phyloP scores from a whole-genome alignment of 2,888 invertebrate species.

The Epinotia brunnichana region DNA sequence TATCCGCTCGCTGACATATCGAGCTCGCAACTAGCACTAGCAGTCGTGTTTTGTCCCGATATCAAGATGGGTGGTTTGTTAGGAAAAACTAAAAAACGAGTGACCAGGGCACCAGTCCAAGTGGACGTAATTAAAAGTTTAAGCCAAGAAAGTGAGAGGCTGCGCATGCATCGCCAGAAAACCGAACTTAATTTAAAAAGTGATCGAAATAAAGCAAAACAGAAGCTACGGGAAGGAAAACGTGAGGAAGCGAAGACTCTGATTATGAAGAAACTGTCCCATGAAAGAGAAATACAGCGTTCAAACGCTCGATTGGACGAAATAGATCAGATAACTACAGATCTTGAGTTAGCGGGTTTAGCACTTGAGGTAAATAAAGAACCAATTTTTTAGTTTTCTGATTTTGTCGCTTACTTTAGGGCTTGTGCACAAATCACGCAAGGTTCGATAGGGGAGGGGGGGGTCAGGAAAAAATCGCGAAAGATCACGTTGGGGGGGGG shows the following conservation, averaged over 20 bases:
- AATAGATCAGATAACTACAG: slow-evolving; percentile 3
- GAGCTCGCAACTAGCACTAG: background rate
- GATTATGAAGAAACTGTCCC: slow-evolving; percentile 2
- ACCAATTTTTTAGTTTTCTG: no score
- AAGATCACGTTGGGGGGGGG: no score
- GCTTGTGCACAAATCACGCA: no score
- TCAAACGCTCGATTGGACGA: slow-evolving; percentile 12
- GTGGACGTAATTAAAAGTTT: background rate
- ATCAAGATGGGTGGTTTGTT: slow-evolving; percentile 26
- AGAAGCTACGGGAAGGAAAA: background rate
- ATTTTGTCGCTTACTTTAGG: no score
- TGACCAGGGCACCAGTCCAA: background rate
- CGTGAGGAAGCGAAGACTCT: slow-evolving; percentile 3
- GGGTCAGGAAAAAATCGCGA: no score
- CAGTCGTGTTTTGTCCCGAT: background rate
- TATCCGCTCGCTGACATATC: slow-evolving; percentile 11
- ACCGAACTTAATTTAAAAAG: background rate
- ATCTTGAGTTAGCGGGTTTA: background rate
- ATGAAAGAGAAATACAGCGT: background rate
- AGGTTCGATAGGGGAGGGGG: no score
- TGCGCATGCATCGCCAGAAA: background rate
- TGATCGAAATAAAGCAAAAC: slow-evolving; percentile 5
- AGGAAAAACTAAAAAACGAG: slow-evolving; percentile 5
- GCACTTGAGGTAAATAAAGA: slow-evolving; percentile 1
- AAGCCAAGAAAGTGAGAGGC: background rate